Evolutionary conservation across 2,113 vertebrate genomes (phyloP).

Genomic region (Myrmecobius fasciatus): DNA sequence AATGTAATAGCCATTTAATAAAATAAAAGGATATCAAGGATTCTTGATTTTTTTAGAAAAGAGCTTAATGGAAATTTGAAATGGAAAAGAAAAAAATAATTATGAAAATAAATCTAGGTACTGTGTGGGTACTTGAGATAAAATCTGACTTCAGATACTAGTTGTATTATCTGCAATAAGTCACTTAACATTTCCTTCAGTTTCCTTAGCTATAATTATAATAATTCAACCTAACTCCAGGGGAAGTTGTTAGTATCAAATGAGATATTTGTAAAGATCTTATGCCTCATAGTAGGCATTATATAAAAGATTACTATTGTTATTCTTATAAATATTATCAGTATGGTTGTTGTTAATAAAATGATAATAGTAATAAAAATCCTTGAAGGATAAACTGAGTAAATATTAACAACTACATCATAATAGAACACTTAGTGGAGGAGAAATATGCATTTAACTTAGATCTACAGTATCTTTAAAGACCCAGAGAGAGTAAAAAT

Average conservation of each 20-base stretch:
- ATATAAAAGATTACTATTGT: background rate
- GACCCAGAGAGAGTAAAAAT: background rate
- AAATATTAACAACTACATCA: background rate
- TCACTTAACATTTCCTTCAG: background rate
- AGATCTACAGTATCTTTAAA: background rate
- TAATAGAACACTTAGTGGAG: background rate
- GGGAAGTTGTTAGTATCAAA: background rate
- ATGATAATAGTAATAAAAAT: background rate
- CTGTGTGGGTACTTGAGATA: background rate
- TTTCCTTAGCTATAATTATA: background rate
- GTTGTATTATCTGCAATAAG: fast-evolving
- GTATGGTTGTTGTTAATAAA: background rate
- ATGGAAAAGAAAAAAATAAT: background rate
- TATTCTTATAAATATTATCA: background rate
- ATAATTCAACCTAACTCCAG: background rate
- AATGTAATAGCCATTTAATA: background rate
- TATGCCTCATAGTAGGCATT: background rate
- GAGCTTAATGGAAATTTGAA: background rate
- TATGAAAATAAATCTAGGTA: background rate
- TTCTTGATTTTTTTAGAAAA: background rate
- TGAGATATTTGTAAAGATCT: background rate
- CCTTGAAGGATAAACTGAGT: background rate
- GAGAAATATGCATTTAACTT: background rate
- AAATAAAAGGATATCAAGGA: background rate
- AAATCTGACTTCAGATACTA: background rate